Conservation (phyloP, 2,888 invertebrate species). For the Monopis laevigella region DNA sequence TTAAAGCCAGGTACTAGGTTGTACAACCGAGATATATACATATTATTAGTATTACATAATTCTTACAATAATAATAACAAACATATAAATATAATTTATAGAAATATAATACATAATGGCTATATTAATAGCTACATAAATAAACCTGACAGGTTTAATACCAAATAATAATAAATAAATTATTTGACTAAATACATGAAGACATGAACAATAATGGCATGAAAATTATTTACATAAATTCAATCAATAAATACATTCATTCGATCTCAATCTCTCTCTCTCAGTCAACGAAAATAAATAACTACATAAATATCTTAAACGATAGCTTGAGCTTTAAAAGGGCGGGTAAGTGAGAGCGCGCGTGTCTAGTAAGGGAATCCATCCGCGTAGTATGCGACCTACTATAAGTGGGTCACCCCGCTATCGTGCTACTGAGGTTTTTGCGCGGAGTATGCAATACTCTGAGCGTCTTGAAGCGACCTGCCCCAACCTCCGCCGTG, state of each 20-base stretch:
- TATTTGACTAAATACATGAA: slow-evolving; percentile 23
- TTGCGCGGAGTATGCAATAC: slow-evolving; percentile 82
- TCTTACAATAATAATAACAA: slow-evolving; percentile 5
- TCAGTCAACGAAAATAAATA: slow-evolving; percentile 34
- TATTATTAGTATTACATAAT: slow-evolving; percentile 21
- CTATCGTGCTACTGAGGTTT: slow-evolving; percentile 67
- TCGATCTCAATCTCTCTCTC: slow-evolving; percentile 29
- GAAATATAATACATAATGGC: slow-evolving; percentile 15
- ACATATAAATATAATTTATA: slow-evolving; percentile 4
- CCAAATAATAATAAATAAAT: slow-evolving; percentile 18
- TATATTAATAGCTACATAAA: slow-evolving; percentile 26
- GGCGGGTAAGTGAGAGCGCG: slow-evolving; percentile 10
- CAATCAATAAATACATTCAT: slow-evolving; percentile 41
- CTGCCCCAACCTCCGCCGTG: slow-evolving; percentile 75
- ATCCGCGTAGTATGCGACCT: slow-evolving; percentile 17
- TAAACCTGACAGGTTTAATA: slow-evolving; percentile 23
- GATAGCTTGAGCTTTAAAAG: slow-evolving; percentile 1
- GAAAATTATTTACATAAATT: slow-evolving; percentile 25
- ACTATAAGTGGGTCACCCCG: slow-evolving; percentile 18
- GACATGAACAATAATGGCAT: slow-evolving; percentile 18
- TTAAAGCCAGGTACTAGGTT: slow-evolving; percentile 51
- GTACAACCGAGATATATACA: slow-evolving; percentile 21
- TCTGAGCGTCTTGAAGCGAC: slow-evolving; percentile 78
- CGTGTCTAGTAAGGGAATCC: slow-evolving; percentile 6
- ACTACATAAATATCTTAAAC: not conserved